phyloP scores from a whole-genome alignment of 1,140 invertebrate genomes.

The Monomorium pharaonis region DNA sequence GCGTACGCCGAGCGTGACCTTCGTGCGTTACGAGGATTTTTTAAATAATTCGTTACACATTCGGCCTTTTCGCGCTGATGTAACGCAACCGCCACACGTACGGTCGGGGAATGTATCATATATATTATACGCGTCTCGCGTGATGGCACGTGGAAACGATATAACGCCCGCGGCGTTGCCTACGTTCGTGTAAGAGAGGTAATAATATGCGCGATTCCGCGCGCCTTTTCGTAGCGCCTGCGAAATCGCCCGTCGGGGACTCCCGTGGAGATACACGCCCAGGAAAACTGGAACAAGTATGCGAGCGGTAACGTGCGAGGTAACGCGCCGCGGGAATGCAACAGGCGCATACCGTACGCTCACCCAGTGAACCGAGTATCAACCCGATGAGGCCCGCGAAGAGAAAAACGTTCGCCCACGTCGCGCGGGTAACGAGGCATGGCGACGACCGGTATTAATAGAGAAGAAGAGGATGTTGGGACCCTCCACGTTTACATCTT shows the following conservation, averaged over 20 bases:
- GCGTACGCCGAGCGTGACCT: constrained; percentile 44
- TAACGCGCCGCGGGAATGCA: constrained; percentile 14
- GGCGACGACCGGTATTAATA: not conserved
- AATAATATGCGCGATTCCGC: not conserved
- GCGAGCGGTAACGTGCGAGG: not conserved
- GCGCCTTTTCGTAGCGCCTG: not conserved
- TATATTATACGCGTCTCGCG: constrained; percentile 13
- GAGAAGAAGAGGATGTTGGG: too few species aligned
- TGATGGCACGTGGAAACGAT: not conserved
- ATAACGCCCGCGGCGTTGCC: not conserved
- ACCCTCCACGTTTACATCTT: too few species aligned
- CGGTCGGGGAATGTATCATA: too few species aligned
- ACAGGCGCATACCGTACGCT: constrained; percentile 40
- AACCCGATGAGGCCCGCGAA: not conserved
- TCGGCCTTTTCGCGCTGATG: constrained; percentile 40
- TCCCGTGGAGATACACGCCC: not conserved
- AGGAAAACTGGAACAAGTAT: constrained; percentile 24
- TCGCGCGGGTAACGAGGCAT: not conserved
- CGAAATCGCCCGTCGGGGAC: not conserved
- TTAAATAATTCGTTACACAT: constrained; percentile 41
- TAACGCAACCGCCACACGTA: constrained; percentile 19
- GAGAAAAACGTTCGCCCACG: constrained; percentile 9
- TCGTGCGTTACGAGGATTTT: constrained; percentile 44
- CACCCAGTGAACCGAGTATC: constrained; percentile 44
- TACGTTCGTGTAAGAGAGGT: not conserved